A percentile compares a stretch with the other conserved stretches of the same genome.
phyloP scores from a whole-genome alignment of 2,888 invertebrate species.

The Orchesellides sinensis region DNA sequence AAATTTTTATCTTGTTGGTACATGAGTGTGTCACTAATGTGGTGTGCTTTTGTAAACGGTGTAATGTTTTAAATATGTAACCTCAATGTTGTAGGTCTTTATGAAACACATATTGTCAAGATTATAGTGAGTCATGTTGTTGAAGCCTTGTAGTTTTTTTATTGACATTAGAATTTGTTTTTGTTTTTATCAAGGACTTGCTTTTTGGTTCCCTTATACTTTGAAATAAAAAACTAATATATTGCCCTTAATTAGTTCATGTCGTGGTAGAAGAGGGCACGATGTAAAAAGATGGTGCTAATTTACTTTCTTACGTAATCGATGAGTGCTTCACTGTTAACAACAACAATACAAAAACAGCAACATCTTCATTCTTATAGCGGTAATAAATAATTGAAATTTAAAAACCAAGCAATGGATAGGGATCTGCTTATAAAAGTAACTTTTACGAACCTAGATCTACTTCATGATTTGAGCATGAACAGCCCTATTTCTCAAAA shows the following conservation, averaged over 20 bases:
- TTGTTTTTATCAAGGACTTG: not conserved
- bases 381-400: not conserved
- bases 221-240: slow-evolving; percentile 38
- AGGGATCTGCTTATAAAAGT: not conserved
- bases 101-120: no score
- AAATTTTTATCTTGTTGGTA: no score
- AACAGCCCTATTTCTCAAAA: no score
- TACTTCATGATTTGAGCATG: not conserved
- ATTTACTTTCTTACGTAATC: not conserved
- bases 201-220: not conserved
- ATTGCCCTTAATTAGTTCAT: slow-evolving; percentile 33
- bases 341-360: not conserved
- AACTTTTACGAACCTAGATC: not conserved
- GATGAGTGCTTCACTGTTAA: not conserved
- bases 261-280: slow-evolving; percentile 4
- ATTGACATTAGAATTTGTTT: no score
- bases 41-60: no score
- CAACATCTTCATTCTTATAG: not conserved
- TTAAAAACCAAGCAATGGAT: not conserved
- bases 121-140: no score
- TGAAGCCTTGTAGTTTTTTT: no score
- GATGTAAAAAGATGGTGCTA: slow-evolving; percentile 17
- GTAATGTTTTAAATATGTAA: no score
- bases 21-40: no score
- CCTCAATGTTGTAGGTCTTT: no score